Evolutionary conservation across 2,113 vertebrate genomes (phyloP).

Genomic region (Rhagologus leucostigma): DNA sequence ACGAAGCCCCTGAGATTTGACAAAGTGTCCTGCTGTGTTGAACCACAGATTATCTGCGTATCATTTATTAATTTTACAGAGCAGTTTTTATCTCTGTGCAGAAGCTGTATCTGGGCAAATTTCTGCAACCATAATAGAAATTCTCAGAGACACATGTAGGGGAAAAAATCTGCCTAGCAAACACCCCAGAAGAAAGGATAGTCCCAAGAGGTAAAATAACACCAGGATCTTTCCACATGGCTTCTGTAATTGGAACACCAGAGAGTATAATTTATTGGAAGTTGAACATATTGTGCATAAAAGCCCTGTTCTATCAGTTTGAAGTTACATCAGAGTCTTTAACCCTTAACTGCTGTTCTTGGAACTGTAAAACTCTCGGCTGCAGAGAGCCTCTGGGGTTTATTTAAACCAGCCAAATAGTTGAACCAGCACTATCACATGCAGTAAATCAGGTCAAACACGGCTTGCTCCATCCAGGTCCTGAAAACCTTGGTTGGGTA

Average conservation of each 20-base stretch:
- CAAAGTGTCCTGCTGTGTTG: background rate
- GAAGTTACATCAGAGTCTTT: background rate
- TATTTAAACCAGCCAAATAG: background rate
- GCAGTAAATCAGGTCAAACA: fast-evolving
- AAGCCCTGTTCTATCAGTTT: background rate
- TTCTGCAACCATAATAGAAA: background rate
- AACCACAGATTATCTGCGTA: background rate
- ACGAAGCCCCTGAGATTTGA: background rate
- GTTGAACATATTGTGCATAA: background rate
- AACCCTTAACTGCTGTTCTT: background rate
- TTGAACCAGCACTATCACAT: background rate
- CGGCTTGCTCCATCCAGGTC: background rate
- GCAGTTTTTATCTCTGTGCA: background rate
- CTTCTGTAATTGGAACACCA: background rate
- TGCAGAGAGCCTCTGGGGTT: background rate
- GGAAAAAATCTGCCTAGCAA: background rate
- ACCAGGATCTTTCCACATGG: background rate
- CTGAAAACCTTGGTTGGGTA: background rate
- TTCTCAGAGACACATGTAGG: fast-evolving
- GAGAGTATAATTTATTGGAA: background rate
- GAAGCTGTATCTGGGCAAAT: background rate
- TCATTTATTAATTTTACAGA: background rate
- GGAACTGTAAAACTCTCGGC: background rate
- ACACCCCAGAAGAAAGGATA: background rate
- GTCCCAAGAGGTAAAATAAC: background rate